Evolutionary conservation across 92 coral and sea anemone species (phyloP).

Genomic region (Porites rus): DNA sequence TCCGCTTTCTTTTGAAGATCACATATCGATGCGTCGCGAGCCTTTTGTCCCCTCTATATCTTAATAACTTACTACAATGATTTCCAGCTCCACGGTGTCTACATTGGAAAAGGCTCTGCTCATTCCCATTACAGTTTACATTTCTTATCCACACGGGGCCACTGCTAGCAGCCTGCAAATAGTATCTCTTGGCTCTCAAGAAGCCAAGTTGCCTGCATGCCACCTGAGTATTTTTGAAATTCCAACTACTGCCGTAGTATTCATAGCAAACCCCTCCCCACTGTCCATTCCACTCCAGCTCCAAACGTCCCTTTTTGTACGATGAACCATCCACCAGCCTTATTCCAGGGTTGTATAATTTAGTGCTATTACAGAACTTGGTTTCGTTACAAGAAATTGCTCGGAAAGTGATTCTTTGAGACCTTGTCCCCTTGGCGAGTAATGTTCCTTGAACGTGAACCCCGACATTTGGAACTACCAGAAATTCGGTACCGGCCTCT

Average conservation of each 20-base stretch:
- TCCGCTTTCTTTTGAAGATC: too few species aligned
- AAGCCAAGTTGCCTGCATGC: constrained; percentile 86
- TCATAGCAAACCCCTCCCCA: constrained; percentile 78
- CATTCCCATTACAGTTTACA: constrained; percentile 66
- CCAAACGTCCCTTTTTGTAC: constrained; percentile 72
- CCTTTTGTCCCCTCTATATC: too few species aligned
- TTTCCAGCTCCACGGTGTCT: constrained; percentile 36
- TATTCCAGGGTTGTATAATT: constrained; percentile 56
- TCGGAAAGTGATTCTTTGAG: constrained; percentile 44
- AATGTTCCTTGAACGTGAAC: constrained; percentile 68
- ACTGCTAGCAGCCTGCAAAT: constrained; percentile 34
- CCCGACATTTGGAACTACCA: constrained; percentile 50
- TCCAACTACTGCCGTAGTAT: constrained; percentile 40
- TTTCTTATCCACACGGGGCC: constrained; percentile 61
- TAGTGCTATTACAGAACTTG: constrained; percentile 7
- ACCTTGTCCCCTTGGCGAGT: constrained; percentile 56
- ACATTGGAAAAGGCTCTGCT: constrained; percentile 58
- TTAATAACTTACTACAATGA: too few species aligned
- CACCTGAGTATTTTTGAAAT: constrained; percentile 45
- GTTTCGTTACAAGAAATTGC: constrained; percentile 44
- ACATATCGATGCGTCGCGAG: too few species aligned
- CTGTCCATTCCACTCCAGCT: constrained; percentile 63
- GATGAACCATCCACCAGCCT: constrained; percentile 72
- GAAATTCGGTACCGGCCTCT: constrained; percentile 66
- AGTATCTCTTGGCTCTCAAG: constrained; percentile 50